Base-by-base conservation (phyloP, 2,113 vertebrate genomes). In the Grallaria varia region DNA sequence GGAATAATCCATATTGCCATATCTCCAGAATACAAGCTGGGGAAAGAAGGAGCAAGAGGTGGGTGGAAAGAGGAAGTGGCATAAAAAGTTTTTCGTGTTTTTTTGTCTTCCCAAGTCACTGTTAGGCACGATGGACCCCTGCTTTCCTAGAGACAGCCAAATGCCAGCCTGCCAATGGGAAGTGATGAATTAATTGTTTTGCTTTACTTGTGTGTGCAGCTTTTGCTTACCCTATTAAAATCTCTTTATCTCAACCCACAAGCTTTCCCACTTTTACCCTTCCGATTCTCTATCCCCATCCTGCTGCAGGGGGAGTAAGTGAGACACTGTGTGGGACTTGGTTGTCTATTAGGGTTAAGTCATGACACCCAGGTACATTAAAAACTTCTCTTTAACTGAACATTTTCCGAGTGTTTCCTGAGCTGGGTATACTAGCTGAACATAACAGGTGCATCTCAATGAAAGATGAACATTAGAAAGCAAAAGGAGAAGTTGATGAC, bases 81-180 rank as follows among this genome's bases (percentile, higher is more conserved):
- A 52, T 60, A 72, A 47, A 47, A 50, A 67, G 16, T 23, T n/a
- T 56, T 4, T 15, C n/a, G n/a, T n/a, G n/a, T n/a, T 6, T 0
- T 0, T 58, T 87, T 77, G 39, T 64, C 73, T 84, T 79, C 28
- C 37, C n/a, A 74, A 68, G 17, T 17, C 33, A 81, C 7, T 2
- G 1, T 44, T 42, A 16, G 4, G 16, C 0, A 0, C 67, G 24
- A 10, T 8, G 6, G 6, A 14, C 12, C 23, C 18, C n/a, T 19
- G 21, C 20, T 74, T 39, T 52, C 23, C 44, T n/a, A n/a, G 44
- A 55, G 17, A 22, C 25, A 9, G 22, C 7, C 73, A 7, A 55
- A 60, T 23, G 59, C 3, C 33, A 74, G 14, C 17, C 33, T 88
- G 45, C 4, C 15, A 3, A 63, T 19, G 4, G 7, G 39, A 84